phyloP scores from a whole-genome alignment of 2,888 invertebrate genomes.

The Aplocera efformata region DNA sequence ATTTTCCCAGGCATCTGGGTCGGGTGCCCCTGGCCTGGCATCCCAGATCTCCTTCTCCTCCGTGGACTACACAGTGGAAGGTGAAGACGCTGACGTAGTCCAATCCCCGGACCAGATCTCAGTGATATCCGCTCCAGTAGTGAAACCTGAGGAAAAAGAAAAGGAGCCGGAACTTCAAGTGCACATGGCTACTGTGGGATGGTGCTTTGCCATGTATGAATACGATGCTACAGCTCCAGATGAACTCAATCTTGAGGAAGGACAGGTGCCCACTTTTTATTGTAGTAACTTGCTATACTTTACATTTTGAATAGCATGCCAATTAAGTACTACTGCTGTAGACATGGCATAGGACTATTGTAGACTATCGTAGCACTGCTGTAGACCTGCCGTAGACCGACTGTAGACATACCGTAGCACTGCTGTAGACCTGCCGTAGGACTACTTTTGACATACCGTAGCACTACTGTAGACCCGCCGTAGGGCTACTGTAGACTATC shows the following conservation, averaged over 20 bases:
- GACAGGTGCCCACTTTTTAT: too few relatives aligned
- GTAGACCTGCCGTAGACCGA: too few relatives aligned
- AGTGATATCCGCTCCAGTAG: constrained; percentile 82
- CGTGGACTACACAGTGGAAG: constrained; percentile 94
- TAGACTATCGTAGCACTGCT: too few relatives aligned
- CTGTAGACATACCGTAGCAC: too few relatives aligned
- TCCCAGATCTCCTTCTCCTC: constrained; percentile 96
- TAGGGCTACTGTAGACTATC: too few relatives aligned
- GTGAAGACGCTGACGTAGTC: constrained; percentile 85
- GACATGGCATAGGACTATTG: too few relatives aligned
- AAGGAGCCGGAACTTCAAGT: constrained; percentile 4
- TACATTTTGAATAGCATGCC: too few relatives aligned
- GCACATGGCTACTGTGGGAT: constrained; percentile 63
- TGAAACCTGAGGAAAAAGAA: constrained; percentile 61
- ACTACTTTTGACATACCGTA: too few relatives aligned
- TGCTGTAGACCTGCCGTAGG: too few relatives aligned
- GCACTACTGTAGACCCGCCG: too few relatives aligned
- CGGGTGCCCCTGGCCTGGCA: constrained; percentile 82
- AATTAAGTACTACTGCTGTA: too few relatives aligned
- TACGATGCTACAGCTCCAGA: constrained; percentile 95
- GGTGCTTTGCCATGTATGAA: constrained; percentile 95
- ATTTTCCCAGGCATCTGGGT: constrained; percentile 36
- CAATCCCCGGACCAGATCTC: constrained; percentile 87
- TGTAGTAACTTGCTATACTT: too few relatives aligned
- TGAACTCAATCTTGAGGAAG: constrained; percentile 95